phyloP scores from a whole-genome alignment of 2,113 vertebrate species.

The Catagonus wagneri region DNA sequence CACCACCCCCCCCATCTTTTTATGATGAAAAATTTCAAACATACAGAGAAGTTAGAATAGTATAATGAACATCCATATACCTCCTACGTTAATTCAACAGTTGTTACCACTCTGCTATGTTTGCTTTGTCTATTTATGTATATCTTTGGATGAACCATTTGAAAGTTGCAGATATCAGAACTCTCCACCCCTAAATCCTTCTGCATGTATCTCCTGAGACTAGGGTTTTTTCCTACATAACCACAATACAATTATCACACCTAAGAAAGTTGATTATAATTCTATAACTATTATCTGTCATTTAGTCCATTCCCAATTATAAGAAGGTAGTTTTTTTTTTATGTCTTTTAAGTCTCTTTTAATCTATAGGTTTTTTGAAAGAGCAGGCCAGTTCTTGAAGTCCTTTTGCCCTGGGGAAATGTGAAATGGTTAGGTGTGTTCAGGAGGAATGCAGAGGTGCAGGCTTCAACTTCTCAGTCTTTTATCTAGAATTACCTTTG shows the following conservation, averaged over 20 bases:
- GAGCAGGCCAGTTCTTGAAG: not conserved
- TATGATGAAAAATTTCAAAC: slow-evolving; percentile 34
- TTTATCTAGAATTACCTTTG: not conserved
- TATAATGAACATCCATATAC: not conserved
- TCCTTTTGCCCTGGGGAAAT: not conserved
- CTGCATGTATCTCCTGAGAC: not conserved
- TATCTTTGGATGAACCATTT: not conserved
- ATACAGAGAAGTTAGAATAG: not conserved
- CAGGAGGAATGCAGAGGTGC: not conserved
- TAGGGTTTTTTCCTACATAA: not conserved
- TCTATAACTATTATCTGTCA: not conserved
- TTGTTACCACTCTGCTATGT: slow-evolving; percentile 20
- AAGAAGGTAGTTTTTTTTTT: not conserved
- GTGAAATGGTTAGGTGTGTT: not conserved
- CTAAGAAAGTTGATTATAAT: not conserved
- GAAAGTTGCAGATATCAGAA: not conserved
- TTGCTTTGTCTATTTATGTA: not conserved
- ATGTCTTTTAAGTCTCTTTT: slow-evolving; percentile 1
- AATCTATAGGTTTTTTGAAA: not conserved
- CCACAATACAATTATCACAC: not conserved
- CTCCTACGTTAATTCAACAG: not conserved
- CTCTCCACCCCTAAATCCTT: not conserved
- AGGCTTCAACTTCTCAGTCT: not conserved
- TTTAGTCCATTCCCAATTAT: not conserved
- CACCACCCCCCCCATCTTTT: not conserved